Base-by-base conservation (phyloP, 2,113 vertebrate genomes). In the Peucedramus taeniatus region DNA sequence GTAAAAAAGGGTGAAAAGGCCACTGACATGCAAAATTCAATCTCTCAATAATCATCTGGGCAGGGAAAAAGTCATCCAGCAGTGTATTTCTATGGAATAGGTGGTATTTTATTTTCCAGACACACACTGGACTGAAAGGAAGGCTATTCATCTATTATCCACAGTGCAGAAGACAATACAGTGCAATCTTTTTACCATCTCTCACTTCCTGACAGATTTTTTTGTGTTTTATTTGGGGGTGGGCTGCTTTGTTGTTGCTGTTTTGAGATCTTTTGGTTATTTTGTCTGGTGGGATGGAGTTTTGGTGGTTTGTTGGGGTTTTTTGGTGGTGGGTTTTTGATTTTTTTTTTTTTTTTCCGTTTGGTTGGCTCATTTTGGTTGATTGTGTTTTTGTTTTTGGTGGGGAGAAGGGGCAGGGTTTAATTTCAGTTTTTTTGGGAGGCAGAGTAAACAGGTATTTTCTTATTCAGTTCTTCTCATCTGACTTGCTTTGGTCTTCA, bases 1-100 rank as follows among this genome's bases (percentile, higher is more conserved):
- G 3, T 13, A 56, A 80, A 56, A 80, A 80, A 65, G 21, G 16
- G 31, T 42, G 37, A 64, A 80, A 82, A 79, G 7, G 23, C 7
- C 23, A 68, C 23, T 64, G 11, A 21, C 4, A 22, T 0, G 6
- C 0, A 2, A 87, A 64, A 35, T 1, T 57, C 11, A 19, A 26
- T 15, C 11, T 57, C 60, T 63, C 3, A 0, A 3, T 4, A 91
- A 66, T 4, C 28, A 83, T 22, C 24, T 31, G 10, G 13, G 5
- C 24, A 76, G 23, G 30, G 61, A 31, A 37, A 66, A 49, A 37
- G 14, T 15, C n/a, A 11, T 19, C 30, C 33, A 51, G 40, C 71
- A 68, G 21, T 24, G 4, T 15, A 27, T 17, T 54, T 79, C n/a
- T n/a, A 9, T 2, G 11, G 33, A 71, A 16, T 14, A 45, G 4